Evolutionary conservation across 2,113 vertebrate genomes (phyloP).

Genomic region (Oxyruncus cristatus): DNA sequence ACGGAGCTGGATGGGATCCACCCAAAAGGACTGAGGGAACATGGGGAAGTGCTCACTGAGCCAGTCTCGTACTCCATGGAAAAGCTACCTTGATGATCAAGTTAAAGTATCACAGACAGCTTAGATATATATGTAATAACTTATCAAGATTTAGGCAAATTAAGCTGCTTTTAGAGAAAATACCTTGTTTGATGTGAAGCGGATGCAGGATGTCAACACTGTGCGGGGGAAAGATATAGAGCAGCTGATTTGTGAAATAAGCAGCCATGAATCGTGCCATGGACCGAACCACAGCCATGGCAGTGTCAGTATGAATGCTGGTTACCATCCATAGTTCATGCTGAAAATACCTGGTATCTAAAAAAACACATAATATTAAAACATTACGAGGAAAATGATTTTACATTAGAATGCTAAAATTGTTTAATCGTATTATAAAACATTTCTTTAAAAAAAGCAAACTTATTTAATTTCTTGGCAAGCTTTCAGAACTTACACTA

Average conservation of each 20-base stretch:
- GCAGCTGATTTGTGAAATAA: slow-evolving; percentile 87
- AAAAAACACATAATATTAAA: neutral
- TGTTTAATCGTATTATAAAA: neutral
- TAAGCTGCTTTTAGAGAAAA: neutral
- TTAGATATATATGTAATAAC: neutral
- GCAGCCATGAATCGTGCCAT: slow-evolving; percentile 94
- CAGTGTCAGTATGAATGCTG: slow-evolving; percentile 74
- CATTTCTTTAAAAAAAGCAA: neutral
- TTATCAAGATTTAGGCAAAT: neutral
- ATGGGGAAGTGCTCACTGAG: neutral
- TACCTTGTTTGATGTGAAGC: slow-evolving; percentile 82
- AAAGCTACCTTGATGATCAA: neutral
- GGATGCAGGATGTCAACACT: slow-evolving; percentile 81
- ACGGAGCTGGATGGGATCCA: neutral
- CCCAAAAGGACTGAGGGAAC: neutral
- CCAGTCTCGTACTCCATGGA: neutral
- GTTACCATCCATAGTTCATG: slow-evolving; percentile 49
- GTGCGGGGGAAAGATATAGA: slow-evolving; percentile 87
- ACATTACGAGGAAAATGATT: neutral
- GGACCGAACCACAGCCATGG: slow-evolving; percentile 80
- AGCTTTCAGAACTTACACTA: neutral
- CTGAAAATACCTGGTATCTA: slow-evolving; percentile 44
- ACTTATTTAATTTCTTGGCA: neutral
- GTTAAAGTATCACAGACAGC: neutral
- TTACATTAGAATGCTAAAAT: neutral